Conservation (phyloP, 2,888 invertebrate species). For the Apotomis turbidana region DNA sequence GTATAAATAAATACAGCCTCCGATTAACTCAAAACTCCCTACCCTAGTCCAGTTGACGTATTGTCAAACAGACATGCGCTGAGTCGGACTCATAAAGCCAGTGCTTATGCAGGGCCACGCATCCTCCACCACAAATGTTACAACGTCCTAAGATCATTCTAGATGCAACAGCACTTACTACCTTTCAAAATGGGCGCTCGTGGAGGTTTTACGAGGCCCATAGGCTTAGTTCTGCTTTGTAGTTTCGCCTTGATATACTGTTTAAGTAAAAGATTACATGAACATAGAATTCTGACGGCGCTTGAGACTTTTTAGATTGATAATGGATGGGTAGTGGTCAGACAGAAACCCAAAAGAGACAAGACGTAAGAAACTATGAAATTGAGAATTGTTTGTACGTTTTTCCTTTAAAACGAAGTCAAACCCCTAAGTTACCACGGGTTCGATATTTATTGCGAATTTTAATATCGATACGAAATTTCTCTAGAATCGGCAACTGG, state of each 20-base stretch:
- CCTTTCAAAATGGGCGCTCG: background rate
- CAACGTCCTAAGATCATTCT: background rate
- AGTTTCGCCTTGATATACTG: constrained; percentile 16
- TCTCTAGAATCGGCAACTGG: background rate
- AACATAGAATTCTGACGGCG: background rate
- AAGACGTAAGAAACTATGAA: background rate
- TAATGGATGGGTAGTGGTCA: background rate
- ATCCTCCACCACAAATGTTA: background rate
- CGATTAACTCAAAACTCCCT: background rate
- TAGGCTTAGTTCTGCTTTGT: constrained; percentile 28
- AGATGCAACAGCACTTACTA: background rate
- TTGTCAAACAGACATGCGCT: constrained; percentile 38
- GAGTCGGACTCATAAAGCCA: constrained; percentile 33
- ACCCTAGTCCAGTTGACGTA: constrained; percentile 26
- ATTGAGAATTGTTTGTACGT: background rate
- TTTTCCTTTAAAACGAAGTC: background rate
- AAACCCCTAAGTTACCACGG: background rate
- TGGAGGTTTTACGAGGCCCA: constrained; percentile 16
- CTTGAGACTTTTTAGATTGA: background rate
- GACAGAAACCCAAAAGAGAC: background rate
- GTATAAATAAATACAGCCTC: background rate
- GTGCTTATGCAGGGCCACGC: constrained; percentile 39
- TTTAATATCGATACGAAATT: constrained; percentile 2
- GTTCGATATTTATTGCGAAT: constrained; percentile 1
- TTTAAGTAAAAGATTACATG: background rate